phyloP scores from a whole-genome alignment of 92 coral and sea anemone genomes.

The Parazoanthus atlanticus region DNA sequence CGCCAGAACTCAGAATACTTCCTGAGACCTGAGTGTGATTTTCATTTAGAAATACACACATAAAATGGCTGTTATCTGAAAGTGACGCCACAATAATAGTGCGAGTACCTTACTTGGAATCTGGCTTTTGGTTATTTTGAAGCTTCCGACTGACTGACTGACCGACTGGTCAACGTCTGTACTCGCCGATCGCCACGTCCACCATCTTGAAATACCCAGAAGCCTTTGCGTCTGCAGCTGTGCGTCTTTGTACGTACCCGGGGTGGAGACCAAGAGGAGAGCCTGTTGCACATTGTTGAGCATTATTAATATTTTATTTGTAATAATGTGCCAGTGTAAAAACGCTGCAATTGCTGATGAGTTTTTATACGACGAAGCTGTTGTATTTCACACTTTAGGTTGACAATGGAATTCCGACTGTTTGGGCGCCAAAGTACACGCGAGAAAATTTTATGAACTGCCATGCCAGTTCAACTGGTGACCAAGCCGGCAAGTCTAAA shows the following conservation, averaged over 20 bases:
- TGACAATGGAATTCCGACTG: background rate
- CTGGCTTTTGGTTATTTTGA: too few species aligned
- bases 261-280: too few species aligned
- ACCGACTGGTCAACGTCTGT: background rate
- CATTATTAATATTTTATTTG: constrained; percentile 30
- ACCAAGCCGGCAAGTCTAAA: too few species aligned
- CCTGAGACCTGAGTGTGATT: too few species aligned
- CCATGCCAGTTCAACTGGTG: too few species aligned
- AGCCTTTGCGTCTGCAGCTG: background rate
- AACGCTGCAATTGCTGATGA: constrained; percentile 24
- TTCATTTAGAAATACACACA: too few species aligned
- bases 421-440: constrained; percentile 15
- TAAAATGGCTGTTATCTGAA: too few species aligned
- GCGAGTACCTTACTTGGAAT: too few species aligned
- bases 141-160: too few species aligned
- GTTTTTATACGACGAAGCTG: constrained; percentile 3
- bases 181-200: constrained; percentile 31
- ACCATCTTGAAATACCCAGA: constrained; percentile 28
- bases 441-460: background rate
- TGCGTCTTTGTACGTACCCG: too few species aligned
- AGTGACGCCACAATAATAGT: too few species aligned
- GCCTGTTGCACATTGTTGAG: background rate
- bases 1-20: too few species aligned
- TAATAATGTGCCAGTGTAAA: background rate
- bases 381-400: background rate